Base-by-base conservation (phyloP, 2,113 vertebrate genomes). In the Chloropsis hardwickii region DNA sequence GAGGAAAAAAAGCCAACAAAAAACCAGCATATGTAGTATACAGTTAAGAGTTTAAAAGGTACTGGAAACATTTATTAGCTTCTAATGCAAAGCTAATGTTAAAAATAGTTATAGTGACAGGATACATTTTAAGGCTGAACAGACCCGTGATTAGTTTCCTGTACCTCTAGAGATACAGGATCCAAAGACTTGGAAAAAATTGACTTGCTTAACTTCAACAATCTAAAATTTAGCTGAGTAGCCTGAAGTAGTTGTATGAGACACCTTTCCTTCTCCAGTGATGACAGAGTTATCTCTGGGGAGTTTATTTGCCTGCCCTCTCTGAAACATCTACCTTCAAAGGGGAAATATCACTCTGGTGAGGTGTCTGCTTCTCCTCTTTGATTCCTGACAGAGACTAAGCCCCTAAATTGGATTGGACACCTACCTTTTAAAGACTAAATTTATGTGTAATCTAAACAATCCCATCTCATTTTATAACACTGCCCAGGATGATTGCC, bases 11-110 rank as follows among this genome's bases (percentile, higher is more conserved):
- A 20, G 0, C 0, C 14, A 77, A 40, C 25, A 74, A 81, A 80
- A 93, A 53, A 1, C 9, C 60, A 87, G 50, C 86, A 88, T 45
- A n/a, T 65, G 58, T 70, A 94, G 56, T n/a, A n/a, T 57, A 72
- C 24, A 65, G 50, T 66, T 85, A 70, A 73, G 60, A 69, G 27
- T 88, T 94, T 90, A 88, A 93, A 94, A 91, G 64, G 47, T 58
- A 86, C 33, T 80, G 87, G 87, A 35, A 93, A 86, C 8, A 44
- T 56, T 94, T 94, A 77, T 88, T 93, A 80, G 39, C 70, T 91
- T 88, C 54, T 86, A 92, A 81, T 12, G 10, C 21, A 79, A 90
- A 94, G 65, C 24, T 73, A 77, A 90, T 82, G 70, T 79, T 91
- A 86, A 85, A 94, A 90, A 80, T 85, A 94, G 45, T 39, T 42